Evolutionary conservation across 1,140 invertebrate genomes (phyloP), one percentile per base, ranked within the genome.

Genomic region (Mamestra configurata): DNA sequence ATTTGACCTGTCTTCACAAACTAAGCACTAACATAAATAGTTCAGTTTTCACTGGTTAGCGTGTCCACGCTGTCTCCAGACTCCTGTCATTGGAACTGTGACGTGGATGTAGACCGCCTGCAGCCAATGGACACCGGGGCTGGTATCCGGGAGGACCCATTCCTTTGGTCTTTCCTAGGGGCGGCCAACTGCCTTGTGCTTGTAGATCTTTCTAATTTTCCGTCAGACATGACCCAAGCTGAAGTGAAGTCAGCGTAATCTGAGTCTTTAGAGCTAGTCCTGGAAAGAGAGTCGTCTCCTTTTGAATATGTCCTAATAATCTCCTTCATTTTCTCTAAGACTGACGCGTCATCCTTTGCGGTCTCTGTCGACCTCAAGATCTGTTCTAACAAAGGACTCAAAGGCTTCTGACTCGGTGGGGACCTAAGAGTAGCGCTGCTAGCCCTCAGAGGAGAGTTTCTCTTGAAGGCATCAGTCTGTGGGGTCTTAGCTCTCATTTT

Each of bases 211-310:
- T 96, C 96, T 11, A 97, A 90, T 82, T 96, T 96, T 0, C 96
- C 97, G 86, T 97, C 97, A 79, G 96, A 96, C 91, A 97, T 96
- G n/a, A 97, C 96, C 97, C 97, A 97, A n/a, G 96, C 96, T 27
- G 96, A 96, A 7, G 97, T 96, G 77, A 97, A 97, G 70, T 97
- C 97, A 79, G 97, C 95, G 40, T 96, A 97, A n/a, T 96, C 95
- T 4, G 95, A 96, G 82, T 96, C 95, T 76, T 97, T 96, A 15
- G 95, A 96, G 82, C 94, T 96, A 10, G 95, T 88, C 68, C 95
- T 95, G 0, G 91, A 93, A 70, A 94, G 78, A 40, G 91, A 91
- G 40, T 93, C 93, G n/a, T 92, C 94, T 66, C 89, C 95, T 80
- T 95, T 94, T 0, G 96, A 96, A 80, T 97, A 97, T 70, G 97